Conservation (phyloP, 2,888 invertebrate genomes). For the Bombyx huttoni region DNA sequence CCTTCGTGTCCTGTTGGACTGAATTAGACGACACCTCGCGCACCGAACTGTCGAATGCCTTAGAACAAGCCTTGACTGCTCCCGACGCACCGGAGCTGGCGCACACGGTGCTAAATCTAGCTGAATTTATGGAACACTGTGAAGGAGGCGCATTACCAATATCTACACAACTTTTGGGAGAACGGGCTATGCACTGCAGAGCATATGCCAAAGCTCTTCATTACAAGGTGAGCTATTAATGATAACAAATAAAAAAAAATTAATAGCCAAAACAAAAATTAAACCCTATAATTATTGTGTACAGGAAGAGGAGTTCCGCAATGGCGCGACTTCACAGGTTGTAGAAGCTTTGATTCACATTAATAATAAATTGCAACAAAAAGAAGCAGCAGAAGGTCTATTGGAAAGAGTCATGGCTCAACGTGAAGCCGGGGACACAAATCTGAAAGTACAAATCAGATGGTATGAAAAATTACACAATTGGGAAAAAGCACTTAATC, state of each 20-base stretch:
- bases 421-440: constrained; percentile 77
- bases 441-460: constrained; percentile 76
- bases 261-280: neutral
- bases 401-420: constrained; percentile 91
- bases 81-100: constrained; percentile 96
- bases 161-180: constrained; percentile 88
- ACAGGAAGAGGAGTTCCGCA: constrained; percentile 92
- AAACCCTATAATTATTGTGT: neutral
- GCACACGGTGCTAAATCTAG: constrained; percentile 94
- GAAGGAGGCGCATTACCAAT: constrained; percentile 96
- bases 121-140: constrained; percentile 99
- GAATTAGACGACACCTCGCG: constrained; percentile 88
- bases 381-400: constrained; percentile 96
- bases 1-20: constrained; percentile 99
- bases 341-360: constrained; percentile 95
- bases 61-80: constrained; percentile 90
- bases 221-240: constrained; percentile 54
- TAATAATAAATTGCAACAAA: constrained; percentile 98
- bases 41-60: constrained; percentile 85
- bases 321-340: constrained; percentile 85
- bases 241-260: neutral
- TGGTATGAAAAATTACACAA: constrained; percentile 99
- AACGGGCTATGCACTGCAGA: constrained; percentile 95
- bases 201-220: constrained; percentile 77
- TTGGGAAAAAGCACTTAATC: constrained; percentile 95